Evolutionary conservation across 2,797 vertebrate species (phyloP), one percentile per base, ranked within the genome.

Genomic region (Argya squamiceps): DNA sequence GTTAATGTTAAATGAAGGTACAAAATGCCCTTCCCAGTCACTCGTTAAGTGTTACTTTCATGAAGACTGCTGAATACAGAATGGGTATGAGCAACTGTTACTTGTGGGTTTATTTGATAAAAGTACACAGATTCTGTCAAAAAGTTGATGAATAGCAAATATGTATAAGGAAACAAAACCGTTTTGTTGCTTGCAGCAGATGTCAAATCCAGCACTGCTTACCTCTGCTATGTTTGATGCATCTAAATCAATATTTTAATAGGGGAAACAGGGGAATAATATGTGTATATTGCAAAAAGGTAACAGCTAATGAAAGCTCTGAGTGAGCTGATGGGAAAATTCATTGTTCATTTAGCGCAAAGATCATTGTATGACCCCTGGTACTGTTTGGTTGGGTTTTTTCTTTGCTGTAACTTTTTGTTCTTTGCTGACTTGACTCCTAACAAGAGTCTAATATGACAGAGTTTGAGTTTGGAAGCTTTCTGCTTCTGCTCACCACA

Each of bases 381-480:
- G 10, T 87, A 56, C 19, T 52, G 21, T 50, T 73, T 65, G 43
- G 11, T 23, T 52, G 36, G 20, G 11, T 10, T 73, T 78, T 59
- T 58, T 4, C 12, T 41, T 71, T 37, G 7, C 32, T 88, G 56
- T 88, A 93, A 67, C 92, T 97, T 97, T 97, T 92, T 96, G 62
- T 86, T 96, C 83, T 75, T 69, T 96, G 58, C 95, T 95, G 64
- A 80, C 92, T 89, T 90, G 68, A 82, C 84, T 97, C 65, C 81
- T 92, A 85, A 74, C 80, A 65, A 43, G 71, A 75, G 63, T 94
- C 44, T 89, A 85, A 79, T 91, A 86, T 47, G 94, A 89, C 82
- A 86, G 77, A 82, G 75, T 95, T 96, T 75, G 80, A 95, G 58
- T n/a, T 90, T 88, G 73, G 89, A 96, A 84, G 86, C 53, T 91